Evolutionary conservation across 2,888 invertebrate species (phyloP), one percentile per base, ranked within the genome.

Genomic region (Actias luna): DNA sequence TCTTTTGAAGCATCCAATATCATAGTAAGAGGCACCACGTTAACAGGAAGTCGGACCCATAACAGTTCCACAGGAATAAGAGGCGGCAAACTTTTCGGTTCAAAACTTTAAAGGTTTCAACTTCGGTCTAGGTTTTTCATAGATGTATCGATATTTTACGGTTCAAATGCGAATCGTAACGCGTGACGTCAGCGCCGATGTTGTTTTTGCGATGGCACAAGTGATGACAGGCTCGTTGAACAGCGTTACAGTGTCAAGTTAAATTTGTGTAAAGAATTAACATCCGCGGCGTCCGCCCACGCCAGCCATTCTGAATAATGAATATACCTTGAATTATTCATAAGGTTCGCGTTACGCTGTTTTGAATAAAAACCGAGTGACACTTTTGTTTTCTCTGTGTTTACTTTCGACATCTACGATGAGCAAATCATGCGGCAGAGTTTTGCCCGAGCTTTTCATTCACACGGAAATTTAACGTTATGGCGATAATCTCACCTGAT

Each of bases 251-350:
- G 57, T 55, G 65, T 64, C 64, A 64, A 69, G 63, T 67, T 64
- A 64, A 68, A 66, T 69, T 66, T 60, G 65, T 65, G 66, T 63
- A 60, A 65, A 39, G 67, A 64, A 69, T 69, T 68, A 71, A 68
- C 67, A 64, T 61, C 58, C 67, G 57, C 42, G 50, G 42, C n/a
- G 27, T 31, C 31, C 59, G 14, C 29, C 7, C n/a, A 2, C 61
- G 31, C 39, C 27, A 5, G 27, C 10, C 52, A 3, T 14, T 52
- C 27, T 68, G 69, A 67, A 69, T 68, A 69, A 66, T 66, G 66
- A 65, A 65, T 55, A 59, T 35, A n/a, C 55, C 57, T 59, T 69
- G 67, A 63, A 68, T 71, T 60, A 71, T 69, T 67, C 68, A 69
- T 62, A 46, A 39, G 33, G 22, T 42, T 62, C 42, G 29, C 61